phyloP scores from a whole-genome alignment of 2,888 invertebrate species.

The Cinara cedri region DNA sequence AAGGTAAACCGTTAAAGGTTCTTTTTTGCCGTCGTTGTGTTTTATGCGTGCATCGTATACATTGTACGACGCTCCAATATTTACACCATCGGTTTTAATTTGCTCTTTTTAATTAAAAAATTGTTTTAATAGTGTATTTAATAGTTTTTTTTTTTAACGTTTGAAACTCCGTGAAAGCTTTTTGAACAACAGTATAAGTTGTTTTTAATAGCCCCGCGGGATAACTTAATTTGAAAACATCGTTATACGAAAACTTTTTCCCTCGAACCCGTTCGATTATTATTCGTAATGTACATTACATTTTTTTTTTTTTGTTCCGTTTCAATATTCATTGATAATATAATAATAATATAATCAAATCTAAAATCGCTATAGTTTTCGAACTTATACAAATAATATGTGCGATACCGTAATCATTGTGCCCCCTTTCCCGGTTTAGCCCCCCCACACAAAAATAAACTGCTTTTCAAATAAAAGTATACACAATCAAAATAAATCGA shows the following conservation, averaged over 20 bases:
- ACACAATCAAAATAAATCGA: no score
- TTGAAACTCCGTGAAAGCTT: conserved; percentile 32
- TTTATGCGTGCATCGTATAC: background rate
- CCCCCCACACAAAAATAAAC: no score
- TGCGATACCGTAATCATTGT: no score
- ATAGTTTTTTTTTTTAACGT: conserved; percentile 37
- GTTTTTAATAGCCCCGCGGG: conserved; percentile 34
- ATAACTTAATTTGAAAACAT: conserved; percentile 47
- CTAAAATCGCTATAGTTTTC: no score
- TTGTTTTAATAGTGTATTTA: conserved; percentile 42
- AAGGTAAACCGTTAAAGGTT: background rate
- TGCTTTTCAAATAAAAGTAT: no score
- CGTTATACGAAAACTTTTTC: background rate
- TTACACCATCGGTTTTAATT: conserved; percentile 46
- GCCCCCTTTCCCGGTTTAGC: no score
- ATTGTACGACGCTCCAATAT: conserved; percentile 26
- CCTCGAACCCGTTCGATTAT: background rate
- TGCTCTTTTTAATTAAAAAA: conserved; percentile 47
- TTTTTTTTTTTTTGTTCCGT: background rate
- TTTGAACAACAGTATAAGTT: conserved; percentile 48
- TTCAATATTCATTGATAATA: background rate
- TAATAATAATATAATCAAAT: no score
- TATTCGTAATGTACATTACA: background rate
- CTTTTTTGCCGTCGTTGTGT: background rate
- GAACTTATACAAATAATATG: no score